These are phyloP conservation scores for Psephotus haematonotus DNA, from an alignment of 2,113 vertebrate genomes.

Conservation along the genomic window DNA sequence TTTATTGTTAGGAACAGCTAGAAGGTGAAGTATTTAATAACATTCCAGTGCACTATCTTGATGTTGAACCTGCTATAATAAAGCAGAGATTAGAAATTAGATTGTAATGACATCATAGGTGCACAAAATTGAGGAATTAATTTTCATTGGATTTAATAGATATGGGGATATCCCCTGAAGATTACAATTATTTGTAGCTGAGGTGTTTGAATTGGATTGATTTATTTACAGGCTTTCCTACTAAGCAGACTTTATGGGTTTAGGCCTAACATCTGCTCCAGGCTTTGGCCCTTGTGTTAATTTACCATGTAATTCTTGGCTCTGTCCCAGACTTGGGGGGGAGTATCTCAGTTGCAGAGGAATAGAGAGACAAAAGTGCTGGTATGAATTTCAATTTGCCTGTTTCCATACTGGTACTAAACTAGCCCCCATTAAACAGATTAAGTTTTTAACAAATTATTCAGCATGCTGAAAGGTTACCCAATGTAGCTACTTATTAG, in stretches of 20 bases:
- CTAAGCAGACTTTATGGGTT: not conserved
- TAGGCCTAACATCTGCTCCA: not conserved
- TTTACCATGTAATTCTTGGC: not conserved
- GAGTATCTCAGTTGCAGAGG: fast-evolving
- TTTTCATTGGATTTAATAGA: not conserved
- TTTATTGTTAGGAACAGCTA: not conserved
- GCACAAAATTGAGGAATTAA: not conserved
- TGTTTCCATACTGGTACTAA: not conserved
- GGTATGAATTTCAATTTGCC: not conserved
- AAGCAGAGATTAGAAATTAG: not conserved
- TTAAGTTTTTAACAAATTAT: slow-evolving; percentile 3
- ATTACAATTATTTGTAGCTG: not conserved
- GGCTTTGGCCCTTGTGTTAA: not conserved
- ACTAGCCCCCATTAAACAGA: not conserved
- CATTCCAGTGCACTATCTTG: not conserved
- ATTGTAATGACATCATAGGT: not conserved
- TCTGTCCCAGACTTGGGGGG: not conserved
- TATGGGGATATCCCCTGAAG: not conserved
- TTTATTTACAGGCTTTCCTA: not conserved
- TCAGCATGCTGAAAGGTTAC: slow-evolving; percentile 28
- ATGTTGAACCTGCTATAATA: not conserved
- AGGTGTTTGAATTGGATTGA: not conserved
- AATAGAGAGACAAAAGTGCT: not conserved
- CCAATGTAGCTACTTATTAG: slow-evolving; percentile 41
- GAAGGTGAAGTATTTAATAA: not conserved